Conservation (phyloP, 2,888 invertebrate genomes). For the Smittia sp. region DNA sequence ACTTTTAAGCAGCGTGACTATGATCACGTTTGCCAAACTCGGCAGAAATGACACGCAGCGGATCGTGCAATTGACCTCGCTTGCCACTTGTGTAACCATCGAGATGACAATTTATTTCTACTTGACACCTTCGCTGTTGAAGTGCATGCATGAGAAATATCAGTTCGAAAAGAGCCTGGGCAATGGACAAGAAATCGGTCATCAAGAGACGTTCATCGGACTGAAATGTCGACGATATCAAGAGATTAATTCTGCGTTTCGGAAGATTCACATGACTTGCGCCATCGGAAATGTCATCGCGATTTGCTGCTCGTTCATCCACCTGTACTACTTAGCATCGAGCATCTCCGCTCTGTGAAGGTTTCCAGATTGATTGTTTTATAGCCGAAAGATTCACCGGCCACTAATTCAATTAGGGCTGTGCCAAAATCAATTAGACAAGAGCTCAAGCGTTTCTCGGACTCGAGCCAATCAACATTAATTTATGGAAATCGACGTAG, state of each 20-base stretch:
- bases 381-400: too few relatives aligned
- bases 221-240: constrained; percentile 77
- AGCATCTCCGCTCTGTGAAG: too few relatives aligned
- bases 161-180: constrained; percentile 73
- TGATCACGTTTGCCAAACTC: constrained; percentile 66
- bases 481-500: background rate
- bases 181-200: constrained; percentile 75
- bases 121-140: constrained; percentile 70
- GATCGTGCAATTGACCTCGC: constrained; percentile 56
- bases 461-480: background rate
- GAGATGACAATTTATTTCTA: constrained; percentile 75
- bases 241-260: constrained; percentile 69
- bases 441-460: too few relatives aligned
- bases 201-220: constrained; percentile 67
- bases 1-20: constrained; percentile 67
- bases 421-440: too few relatives aligned
- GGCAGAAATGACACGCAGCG: constrained; percentile 56
- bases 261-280: constrained; percentile 72
- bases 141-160: constrained; percentile 71
- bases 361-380: too few relatives aligned
- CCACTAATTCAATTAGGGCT: too few relatives aligned
- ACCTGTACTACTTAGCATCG: constrained; percentile 64
- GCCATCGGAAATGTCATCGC: constrained; percentile 77
- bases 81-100: constrained; percentile 55
- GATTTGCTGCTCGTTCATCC: constrained; percentile 65